Evolutionary conservation across 2,888 invertebrate genomes (phyloP).

Genomic region (Dioctria linearis): DNA sequence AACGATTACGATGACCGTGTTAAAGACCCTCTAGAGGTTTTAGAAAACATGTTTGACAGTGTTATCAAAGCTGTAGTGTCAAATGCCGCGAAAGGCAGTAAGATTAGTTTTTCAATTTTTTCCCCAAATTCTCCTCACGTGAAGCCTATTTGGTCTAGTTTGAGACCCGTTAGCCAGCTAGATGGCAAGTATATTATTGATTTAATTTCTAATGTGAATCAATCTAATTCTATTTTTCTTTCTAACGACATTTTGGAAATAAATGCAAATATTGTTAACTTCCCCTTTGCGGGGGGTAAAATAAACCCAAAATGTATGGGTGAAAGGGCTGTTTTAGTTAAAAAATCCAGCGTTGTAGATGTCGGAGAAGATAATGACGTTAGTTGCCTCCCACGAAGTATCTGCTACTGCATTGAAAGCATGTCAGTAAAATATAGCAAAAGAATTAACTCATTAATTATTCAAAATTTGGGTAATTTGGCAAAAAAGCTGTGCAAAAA

Average conservation of each 20-base stretch:
- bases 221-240: background rate
- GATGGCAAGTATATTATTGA: too few species aligned
- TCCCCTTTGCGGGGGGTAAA: background rate
- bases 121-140: too few species aligned
- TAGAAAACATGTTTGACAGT: too few species aligned
- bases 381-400: background rate
- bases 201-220: too few species aligned
- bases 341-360: background rate
- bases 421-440: background rate
- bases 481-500: slow-evolving; percentile 17
- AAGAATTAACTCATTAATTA: background rate
- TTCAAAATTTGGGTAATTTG: background rate
- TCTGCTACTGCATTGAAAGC: slow-evolving; percentile 10
- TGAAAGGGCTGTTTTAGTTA: background rate
- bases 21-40: too few species aligned
- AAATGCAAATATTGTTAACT: slow-evolving; percentile 3
- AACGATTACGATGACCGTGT: too few species aligned
- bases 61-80: too few species aligned
- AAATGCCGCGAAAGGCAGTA: too few species aligned
- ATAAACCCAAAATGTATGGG: background rate
- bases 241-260: background rate
- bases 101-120: too few species aligned
- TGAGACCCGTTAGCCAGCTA: too few species aligned
- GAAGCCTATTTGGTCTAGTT: too few species aligned
- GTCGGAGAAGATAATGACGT: background rate